A percentile compares a stretch with the other conserved stretches of the same genome.
Conservation (phyloP, 1,140 invertebrate species). For the Trichonephila clavipes region DNA sequence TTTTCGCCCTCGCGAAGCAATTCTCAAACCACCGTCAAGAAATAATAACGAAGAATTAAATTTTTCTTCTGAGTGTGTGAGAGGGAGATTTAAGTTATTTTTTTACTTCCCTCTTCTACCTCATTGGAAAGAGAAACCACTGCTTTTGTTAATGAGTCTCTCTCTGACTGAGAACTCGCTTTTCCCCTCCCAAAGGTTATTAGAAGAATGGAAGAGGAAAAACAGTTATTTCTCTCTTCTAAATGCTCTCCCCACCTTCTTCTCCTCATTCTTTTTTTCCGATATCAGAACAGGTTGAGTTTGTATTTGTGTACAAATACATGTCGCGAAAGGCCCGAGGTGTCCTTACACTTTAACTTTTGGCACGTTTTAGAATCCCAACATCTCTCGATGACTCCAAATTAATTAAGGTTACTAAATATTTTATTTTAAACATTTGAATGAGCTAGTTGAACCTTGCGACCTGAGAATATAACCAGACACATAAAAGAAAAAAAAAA, state of each 20-base stretch:
- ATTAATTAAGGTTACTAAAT: no score
- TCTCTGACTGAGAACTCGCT: neutral
- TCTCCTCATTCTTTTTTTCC: neutral
- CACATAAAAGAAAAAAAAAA: no score
- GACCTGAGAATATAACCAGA: no score
- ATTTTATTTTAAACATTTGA: no score
- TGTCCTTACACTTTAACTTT: no score
- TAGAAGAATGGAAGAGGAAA: neutral
- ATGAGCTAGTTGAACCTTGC: no score
- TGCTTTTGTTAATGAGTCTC: neutral
- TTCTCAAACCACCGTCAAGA: neutral
- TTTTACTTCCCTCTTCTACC: neutral
- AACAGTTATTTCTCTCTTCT: neutral
- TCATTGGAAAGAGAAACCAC: neutral
- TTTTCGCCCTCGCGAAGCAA: neutral
- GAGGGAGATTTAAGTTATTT: constrained; percentile 17
- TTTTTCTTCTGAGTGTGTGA: neutral
- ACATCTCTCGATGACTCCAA: no score
- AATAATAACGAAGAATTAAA: constrained; percentile 19
- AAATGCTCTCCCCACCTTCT: neutral
- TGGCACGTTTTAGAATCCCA: no score
- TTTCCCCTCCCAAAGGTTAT: neutral
- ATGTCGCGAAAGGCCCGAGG: no score
- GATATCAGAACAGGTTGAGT: neutral
- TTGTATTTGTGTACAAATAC: no score